phyloP scores from a whole-genome alignment of 1,140 invertebrate species.

The Pygmarrhopalites habei region DNA sequence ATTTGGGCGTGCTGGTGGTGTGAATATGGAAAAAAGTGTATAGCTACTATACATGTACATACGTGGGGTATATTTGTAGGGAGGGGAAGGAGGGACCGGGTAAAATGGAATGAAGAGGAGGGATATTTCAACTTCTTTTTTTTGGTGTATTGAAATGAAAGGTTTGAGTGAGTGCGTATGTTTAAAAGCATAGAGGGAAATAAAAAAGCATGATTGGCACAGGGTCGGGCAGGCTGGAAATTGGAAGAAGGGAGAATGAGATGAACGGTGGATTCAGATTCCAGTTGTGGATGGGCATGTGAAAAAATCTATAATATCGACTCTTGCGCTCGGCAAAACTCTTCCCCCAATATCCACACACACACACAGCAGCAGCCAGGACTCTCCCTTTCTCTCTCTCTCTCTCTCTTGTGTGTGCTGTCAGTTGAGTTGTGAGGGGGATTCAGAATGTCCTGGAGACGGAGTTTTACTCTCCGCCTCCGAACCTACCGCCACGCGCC shows the following conservation, averaged over 20 bases:
- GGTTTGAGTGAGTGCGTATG: too few species aligned
- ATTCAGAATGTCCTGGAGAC: slow-evolving; percentile 1
- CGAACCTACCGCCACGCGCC: slow-evolving; percentile 20
- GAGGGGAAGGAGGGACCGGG: too few species aligned
- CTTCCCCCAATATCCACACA: slow-evolving; percentile 1
- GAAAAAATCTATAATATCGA: slow-evolving; percentile 39
- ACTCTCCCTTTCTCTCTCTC: too few species aligned
- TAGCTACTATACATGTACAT: too few species aligned
- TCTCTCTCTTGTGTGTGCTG: too few species aligned
- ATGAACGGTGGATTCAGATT: slow-evolving; percentile 17
- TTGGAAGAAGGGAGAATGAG: slow-evolving; percentile 12
- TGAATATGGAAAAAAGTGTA: too few species aligned
- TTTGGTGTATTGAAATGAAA: too few species aligned
- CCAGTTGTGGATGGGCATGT: slow-evolving; percentile 24
- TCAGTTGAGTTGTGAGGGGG: slow-evolving; percentile 2
- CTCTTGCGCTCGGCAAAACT: slow-evolving; percentile 36
- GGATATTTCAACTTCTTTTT: too few species aligned
- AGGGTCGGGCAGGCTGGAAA: slow-evolving; percentile 9
- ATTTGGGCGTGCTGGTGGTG: too few species aligned
- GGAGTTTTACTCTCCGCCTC: slow-evolving; percentile 15
- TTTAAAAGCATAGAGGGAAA: slow-evolving; percentile 3
- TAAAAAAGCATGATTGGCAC: slow-evolving; percentile 9
- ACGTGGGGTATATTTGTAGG: too few species aligned
- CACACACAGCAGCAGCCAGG: not conserved
- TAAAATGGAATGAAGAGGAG: too few species aligned